Conservation (phyloP, 2,113 vertebrate species). For the Rana temporaria region DNA sequence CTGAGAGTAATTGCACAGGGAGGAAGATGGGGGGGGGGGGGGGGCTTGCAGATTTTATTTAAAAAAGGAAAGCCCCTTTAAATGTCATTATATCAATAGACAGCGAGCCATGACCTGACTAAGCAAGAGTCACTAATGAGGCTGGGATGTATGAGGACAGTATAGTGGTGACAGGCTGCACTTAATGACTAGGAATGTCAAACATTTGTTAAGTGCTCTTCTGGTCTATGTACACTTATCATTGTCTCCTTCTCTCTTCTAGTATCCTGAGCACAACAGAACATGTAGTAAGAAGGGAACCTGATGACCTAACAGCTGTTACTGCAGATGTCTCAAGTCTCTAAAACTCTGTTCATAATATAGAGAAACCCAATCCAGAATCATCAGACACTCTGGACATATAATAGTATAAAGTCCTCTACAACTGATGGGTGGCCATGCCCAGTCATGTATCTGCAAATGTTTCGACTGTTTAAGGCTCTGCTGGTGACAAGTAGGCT, state of each 20-base stretch:
- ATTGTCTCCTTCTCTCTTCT: conserved; percentile 36
- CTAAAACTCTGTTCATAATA: not conserved
- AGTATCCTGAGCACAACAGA: not conserved
- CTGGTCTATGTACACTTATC: conserved; percentile 27
- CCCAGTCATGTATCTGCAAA: too few species aligned
- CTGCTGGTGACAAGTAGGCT: too few species aligned
- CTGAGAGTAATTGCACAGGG: too few species aligned
- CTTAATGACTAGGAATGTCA: conserved; percentile 39
- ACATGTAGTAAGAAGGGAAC: not conserved
- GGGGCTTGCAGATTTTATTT: too few species aligned
- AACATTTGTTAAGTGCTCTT: conserved; percentile 48
- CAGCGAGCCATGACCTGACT: too few species aligned
- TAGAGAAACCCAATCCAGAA: conserved; percentile 13
- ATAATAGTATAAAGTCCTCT: not conserved
- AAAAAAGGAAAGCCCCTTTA: too few species aligned
- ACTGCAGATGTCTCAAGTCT: conserved; percentile 17
- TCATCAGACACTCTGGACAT: not conserved
- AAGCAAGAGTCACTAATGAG: too few species aligned
- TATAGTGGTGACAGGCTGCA: conserved; percentile 13
- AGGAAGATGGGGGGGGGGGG: too few species aligned
- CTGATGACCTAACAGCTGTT: conserved; percentile 34
- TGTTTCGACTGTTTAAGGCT: too few species aligned
- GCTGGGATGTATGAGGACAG: not conserved
- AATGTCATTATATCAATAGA: too few species aligned
- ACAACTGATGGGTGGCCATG: too few species aligned